Percentiles rank a stretch among this genome's conserved stretches.
phyloP scores from a whole-genome alignment of 2,797 vertebrate species.

The Coranthus polyacanthus region DNA sequence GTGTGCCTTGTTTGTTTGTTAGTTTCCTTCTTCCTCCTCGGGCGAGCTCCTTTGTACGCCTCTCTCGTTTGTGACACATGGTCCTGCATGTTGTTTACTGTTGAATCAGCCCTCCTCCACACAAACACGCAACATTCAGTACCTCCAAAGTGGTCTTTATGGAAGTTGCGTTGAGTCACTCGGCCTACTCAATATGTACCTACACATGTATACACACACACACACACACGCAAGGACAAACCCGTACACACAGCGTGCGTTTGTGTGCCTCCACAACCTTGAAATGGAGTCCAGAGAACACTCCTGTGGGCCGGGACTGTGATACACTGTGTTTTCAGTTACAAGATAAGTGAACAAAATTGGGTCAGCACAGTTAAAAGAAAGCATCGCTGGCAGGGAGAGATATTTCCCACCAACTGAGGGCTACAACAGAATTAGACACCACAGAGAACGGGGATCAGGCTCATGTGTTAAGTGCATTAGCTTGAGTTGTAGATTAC shows the following conservation, averaged over 20 bases:
- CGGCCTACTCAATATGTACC: slow-evolving; percentile 62
- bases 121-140: slow-evolving; percentile 44
- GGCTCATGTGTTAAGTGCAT: slow-evolving; percentile 69
- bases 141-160: slow-evolving; percentile 24
- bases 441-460: slow-evolving; percentile 72
- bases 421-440: slow-evolving; percentile 63
- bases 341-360: slow-evolving; percentile 75
- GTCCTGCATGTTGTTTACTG: slow-evolving; percentile 37
- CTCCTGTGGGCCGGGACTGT: slow-evolving; percentile 51
- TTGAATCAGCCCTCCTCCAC: slow-evolving; percentile 65
- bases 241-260: slow-evolving; percentile 18
- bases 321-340: slow-evolving; percentile 64
- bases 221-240: slow-evolving; percentile 31
- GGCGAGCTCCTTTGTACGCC: slow-evolving; percentile 34
- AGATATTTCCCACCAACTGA: slow-evolving; percentile 73
- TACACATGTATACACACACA: slow-evolving; percentile 36
- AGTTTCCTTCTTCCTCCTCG: slow-evolving; percentile 23
- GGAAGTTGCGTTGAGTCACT: slow-evolving; percentile 69
- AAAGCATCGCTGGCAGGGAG: slow-evolving; percentile 66
- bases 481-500: slow-evolving; percentile 68
- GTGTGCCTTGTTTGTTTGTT: slow-evolving; percentile 68
- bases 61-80: slow-evolving; percentile 49
- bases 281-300: slow-evolving; percentile 46
- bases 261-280: slow-evolving; percentile 51
- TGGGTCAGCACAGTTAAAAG: slow-evolving; percentile 72